phyloP scores from a whole-genome alignment of 2,797 vertebrate genomes.

The Hafferia zeledoni region DNA sequence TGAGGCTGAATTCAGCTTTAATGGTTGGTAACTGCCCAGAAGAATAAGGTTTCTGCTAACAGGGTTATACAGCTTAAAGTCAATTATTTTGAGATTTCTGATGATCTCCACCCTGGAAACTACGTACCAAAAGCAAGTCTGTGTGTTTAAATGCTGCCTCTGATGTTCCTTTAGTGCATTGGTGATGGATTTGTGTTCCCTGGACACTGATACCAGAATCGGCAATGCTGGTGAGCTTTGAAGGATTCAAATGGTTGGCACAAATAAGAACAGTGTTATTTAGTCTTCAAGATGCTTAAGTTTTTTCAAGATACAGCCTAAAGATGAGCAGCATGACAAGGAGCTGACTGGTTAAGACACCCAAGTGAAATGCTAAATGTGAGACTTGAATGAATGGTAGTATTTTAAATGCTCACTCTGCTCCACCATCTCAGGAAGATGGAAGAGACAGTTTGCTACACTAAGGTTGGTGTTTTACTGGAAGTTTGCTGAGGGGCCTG shows the following conservation, averaged over 20 bases:
- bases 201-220: background rate
- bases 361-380: background rate
- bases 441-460: background rate
- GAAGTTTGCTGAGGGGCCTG: background rate
- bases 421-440: background rate
- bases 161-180: background rate
- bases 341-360: background rate
- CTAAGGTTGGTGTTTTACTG: background rate
- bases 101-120: background rate
- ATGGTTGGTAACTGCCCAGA: background rate
- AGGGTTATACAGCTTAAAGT: fast-evolving
- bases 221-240: background rate
- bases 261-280: background rate
- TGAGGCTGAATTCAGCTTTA: background rate
- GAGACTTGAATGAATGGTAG: background rate
- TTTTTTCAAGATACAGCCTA: background rate
- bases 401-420: background rate
- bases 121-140: background rate
- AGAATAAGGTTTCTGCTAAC: background rate
- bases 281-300: background rate
- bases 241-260: background rate
- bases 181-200: background rate
- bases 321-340: background rate
- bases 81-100: background rate
- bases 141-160: background rate